phyloP scores from a whole-genome alignment of 1,140 invertebrate species.

The Triops cancriformis region DNA sequence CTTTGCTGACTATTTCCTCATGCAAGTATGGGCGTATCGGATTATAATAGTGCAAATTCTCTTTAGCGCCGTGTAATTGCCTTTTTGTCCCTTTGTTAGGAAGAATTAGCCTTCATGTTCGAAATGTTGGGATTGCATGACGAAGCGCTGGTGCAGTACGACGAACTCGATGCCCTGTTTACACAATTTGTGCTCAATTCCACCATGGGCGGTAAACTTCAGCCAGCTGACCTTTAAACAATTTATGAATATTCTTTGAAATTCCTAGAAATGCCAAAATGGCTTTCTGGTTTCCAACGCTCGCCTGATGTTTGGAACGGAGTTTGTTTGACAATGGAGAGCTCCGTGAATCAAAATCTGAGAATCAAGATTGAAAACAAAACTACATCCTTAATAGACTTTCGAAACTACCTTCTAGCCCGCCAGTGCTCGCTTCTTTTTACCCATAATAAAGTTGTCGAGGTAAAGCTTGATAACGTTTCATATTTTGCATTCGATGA shows the following conservation, averaged over 20 bases:
- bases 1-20: conserved; percentile 87
- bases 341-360: conserved; percentile 55
- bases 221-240: background rate
- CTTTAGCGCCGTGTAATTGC: conserved; percentile 18
- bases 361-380: conserved; percentile 58
- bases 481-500: too few relatives aligned
- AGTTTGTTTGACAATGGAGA: conserved; percentile 52
- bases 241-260: conserved; percentile 26
- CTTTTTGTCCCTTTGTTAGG: conserved; percentile 49
- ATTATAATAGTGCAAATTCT: background rate
- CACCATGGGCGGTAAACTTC: conserved; percentile 59
- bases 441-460: conserved; percentile 64
- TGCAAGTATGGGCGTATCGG: conserved; percentile 56
- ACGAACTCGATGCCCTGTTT: conserved; percentile 93
- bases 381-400: conserved; percentile 70
- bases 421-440: conserved; percentile 82
- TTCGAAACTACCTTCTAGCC: conserved; percentile 89
- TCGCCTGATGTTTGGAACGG: conserved; percentile 74
- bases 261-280: conserved; percentile 59
- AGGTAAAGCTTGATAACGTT: conserved; percentile 44
- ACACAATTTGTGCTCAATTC: conserved; percentile 93
- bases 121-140: conserved; percentile 89
- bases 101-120: conserved; percentile 88
- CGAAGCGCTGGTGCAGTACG: conserved; percentile 92
- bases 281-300: conserved; percentile 66